A percentile compares a stretch with the other conserved stretches of the same genome.
Evolutionary conservation across 2,113 vertebrate species (phyloP).

Genomic region (Natator depressus): DNA sequence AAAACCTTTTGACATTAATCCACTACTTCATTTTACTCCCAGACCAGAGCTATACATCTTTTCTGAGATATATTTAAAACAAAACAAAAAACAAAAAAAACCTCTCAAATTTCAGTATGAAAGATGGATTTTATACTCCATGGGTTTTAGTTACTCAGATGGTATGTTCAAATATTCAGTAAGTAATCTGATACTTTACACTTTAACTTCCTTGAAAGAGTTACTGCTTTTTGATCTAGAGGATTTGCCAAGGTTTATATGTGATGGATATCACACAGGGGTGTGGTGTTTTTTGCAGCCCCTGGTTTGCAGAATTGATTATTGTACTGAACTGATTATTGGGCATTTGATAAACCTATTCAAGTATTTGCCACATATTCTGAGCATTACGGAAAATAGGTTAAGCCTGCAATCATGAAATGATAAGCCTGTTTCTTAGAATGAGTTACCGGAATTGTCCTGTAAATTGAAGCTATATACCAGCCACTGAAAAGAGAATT

Average conservation of each 20-base stretch:
- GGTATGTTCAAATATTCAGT: fast-evolving
- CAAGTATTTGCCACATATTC: neutral
- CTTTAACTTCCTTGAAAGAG: neutral
- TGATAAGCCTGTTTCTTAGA: neutral
- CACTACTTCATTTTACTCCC: neutral
- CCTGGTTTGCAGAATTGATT: neutral
- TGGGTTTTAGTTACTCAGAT: neutral
- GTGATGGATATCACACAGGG: fast-evolving
- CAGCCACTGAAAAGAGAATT: neutral
- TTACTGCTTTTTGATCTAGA: neutral
- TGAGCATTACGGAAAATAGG: neutral
- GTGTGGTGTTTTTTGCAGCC: neutral
- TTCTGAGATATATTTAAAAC: neutral
- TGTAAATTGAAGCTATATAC: neutral
- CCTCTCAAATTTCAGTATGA: neutral
- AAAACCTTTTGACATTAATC: neutral
- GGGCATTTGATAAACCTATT: neutral
- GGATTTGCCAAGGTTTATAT: neutral
- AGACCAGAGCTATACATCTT: neutral
- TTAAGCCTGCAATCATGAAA: neutral
- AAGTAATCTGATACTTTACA: neutral
- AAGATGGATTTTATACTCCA: neutral
- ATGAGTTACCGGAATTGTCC: neutral
- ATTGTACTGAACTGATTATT: neutral
- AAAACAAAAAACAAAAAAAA: neutral